A percentile compares a stretch with the other conserved stretches of the same genome.
phyloP scores from a whole-genome alignment of 2,797 vertebrate species.

The Premnoplex brunnescens region DNA sequence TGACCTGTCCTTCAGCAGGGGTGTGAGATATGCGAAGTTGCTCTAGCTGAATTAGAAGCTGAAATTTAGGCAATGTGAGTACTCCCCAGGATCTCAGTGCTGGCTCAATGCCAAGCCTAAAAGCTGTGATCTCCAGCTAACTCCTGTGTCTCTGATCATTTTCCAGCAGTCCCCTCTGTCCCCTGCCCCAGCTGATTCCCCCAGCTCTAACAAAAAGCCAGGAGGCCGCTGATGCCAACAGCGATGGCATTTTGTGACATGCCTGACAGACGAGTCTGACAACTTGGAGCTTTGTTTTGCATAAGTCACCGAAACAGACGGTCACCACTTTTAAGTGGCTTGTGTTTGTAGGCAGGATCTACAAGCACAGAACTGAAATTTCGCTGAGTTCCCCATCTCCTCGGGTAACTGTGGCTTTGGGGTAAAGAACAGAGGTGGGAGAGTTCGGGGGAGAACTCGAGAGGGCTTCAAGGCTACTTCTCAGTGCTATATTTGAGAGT shows the following conservation, averaged over 20 bases:
- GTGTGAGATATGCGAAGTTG: neutral
- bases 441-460: neutral
- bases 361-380: neutral
- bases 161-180: neutral
- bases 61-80: neutral
- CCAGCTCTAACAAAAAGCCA: neutral
- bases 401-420: neutral
- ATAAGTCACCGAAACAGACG: conserved; percentile 35
- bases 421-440: neutral
- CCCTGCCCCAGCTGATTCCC: neutral
- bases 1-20: neutral
- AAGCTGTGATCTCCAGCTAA: neutral
- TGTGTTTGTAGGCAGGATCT: neutral
- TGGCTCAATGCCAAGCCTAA: neutral
- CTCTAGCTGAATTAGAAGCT: neutral
- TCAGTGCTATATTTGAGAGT: fast-evolving
- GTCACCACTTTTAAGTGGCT: neutral
- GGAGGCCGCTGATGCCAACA: neutral
- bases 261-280: conserved; percentile 33
- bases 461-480: neutral
- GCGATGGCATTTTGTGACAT: neutral
- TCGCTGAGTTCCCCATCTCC: neutral
- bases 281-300: conserved; percentile 4
- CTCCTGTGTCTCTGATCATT: neutral
- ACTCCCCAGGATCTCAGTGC: neutral